Evolutionary conservation across 2,797 vertebrate species (phyloP).

Genomic region (Enoplosus armatus): DNA sequence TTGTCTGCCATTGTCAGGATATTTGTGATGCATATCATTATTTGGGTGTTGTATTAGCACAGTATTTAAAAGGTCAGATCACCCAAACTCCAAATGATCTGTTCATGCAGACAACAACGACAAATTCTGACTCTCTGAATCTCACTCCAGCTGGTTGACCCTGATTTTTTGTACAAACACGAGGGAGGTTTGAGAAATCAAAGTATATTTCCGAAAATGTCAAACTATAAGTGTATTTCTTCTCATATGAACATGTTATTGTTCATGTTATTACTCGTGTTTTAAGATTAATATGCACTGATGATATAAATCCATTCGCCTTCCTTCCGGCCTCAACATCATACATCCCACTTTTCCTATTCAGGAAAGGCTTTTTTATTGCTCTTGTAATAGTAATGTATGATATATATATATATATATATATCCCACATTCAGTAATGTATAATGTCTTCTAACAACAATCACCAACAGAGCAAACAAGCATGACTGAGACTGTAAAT

Average conservation of each 20-base stretch:
- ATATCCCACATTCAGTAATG: slow-evolving; percentile 31
- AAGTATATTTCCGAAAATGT: not conserved
- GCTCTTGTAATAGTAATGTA: slow-evolving; percentile 32
- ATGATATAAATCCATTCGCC: no score
- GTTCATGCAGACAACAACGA: no score
- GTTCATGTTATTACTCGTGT: not conserved
- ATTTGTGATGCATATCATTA: not conserved
- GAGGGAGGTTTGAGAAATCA: no score
- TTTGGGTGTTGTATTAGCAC: not conserved
- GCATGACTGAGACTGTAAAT: slow-evolving; percentile 66
- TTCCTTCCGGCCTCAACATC: no score
- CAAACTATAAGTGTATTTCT: not conserved
- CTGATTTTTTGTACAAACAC: no score
- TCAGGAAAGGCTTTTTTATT: slow-evolving; percentile 17
- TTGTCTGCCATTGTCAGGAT: not conserved
- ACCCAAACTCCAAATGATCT: no score
- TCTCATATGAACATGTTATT: not conserved
- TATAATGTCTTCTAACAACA: slow-evolving; percentile 39
- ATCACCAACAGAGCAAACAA: slow-evolving; percentile 30
- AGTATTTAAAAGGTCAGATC: no score
- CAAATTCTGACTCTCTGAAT: no score
- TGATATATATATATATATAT: not conserved
- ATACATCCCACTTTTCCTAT: slow-evolving; percentile 2
- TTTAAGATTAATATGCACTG: not conserved
- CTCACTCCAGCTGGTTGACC: no score